These are phyloP conservation scores for Sebastiscus tertius DNA, from an alignment of 2,797 vertebrate genomes.

Conservation along the genomic window DNA sequence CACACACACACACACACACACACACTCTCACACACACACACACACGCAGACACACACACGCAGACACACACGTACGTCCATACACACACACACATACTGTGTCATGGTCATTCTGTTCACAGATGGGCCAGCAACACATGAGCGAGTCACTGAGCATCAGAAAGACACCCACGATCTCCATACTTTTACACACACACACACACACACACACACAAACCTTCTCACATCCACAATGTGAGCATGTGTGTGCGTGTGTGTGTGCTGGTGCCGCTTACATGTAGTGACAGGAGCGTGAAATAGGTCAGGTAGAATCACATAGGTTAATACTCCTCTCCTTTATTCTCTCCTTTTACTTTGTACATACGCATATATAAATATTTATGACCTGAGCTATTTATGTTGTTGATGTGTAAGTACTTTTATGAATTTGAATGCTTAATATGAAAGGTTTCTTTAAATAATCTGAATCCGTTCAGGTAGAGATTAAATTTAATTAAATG, in stretches of 20 bases:
- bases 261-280: slow-evolving; percentile 64
- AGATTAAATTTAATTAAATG: neutral
- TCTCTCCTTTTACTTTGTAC: slow-evolving; percentile 27
- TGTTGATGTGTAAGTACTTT: neutral
- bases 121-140: slow-evolving; percentile 89
- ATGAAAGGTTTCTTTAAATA: neutral
- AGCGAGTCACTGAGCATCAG: slow-evolving; percentile 81
- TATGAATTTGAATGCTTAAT: neutral
- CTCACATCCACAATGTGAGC: neutral
- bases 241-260: slow-evolving; percentile 16
- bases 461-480: neutral
- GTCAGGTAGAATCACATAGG: slow-evolving; percentile 79
- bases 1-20: slow-evolving; percentile 20
- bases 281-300: slow-evolving; percentile 77
- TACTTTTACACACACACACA: slow-evolving; percentile 48
- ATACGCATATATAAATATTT: slow-evolving; percentile 20
- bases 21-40: slow-evolving; percentile 49
- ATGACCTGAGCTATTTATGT: slow-evolving; percentile 11
- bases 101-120: slow-evolving; percentile 84
- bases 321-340: slow-evolving; percentile 53
- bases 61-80: slow-evolving; percentile 23
- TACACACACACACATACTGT: slow-evolving; percentile 42
- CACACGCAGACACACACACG: slow-evolving; percentile 11
- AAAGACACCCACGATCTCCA: slow-evolving; percentile 67
- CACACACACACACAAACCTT: slow-evolving; percentile 14